Evolutionary conservation across 1,140 invertebrate genomes (phyloP), one percentile per base, ranked within the genome.

Genomic region (Eumaeus atala): DNA sequence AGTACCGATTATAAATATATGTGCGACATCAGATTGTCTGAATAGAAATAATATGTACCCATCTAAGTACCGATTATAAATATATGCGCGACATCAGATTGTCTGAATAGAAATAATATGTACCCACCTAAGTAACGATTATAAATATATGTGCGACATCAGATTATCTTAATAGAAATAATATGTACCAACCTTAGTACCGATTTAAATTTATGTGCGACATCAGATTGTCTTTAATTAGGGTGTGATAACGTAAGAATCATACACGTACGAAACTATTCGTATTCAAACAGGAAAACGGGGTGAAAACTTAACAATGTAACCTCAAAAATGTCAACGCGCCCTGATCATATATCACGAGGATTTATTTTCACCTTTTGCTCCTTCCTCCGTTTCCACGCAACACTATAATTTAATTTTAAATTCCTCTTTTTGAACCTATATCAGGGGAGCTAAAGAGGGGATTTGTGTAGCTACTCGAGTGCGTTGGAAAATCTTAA

Each of bases 351-450:
- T 85, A 83, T 82, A 85, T 85, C 79, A 83, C 64, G 52, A 70
- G 76, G 78, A 85, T 85, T 85, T 85, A 85, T 82, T 73, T 66
- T 66, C 72, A 82, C 76, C 79, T 80, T n/a, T 70, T 70, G 75
- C 72, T 72, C 76, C 72, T 77, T 75, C 75, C 82, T 80, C 82
- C 78, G 83, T 85, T 82, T 78, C 66, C 62, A 72, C 72, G 74
- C 74, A 82, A 85, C 74, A 75, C 82, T 79, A 82, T 85, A 85
- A 83, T 85, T 85, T 81, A 85, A 83, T 85, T 83, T 83, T 80
- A 85, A 85, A 85, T 83, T 85, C 67, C 73, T 2, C 21, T 28
- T 28, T 28, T 28, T 6, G 21, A 2, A 28, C 21, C 21, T 28
- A n/a, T n/a, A n/a, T n/a, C n/a, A n/a, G n/a, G n/a, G n/a, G n/a